Base-by-base conservation (phyloP, 2,113 vertebrate species). In the Platichthys flesus region DNA sequence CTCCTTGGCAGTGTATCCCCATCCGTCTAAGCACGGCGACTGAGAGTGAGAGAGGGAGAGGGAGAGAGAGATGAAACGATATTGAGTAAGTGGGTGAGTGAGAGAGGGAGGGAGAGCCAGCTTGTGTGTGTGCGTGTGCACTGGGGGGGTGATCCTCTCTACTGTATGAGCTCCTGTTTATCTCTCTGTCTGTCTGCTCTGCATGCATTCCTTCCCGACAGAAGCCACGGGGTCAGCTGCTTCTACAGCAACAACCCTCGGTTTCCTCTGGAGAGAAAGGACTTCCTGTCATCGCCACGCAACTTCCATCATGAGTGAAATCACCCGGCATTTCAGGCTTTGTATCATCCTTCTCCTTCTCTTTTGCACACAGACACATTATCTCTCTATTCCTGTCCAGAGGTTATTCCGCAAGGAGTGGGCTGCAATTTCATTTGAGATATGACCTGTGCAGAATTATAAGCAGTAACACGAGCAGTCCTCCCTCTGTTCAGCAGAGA, bases 1-100 rank as follows among this genome's bases (percentile, higher is more conserved):
- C 76, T 85, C 81, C 76, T 84, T 68, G 83, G 88, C 88, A 82
- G 88, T 82, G 88, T 90, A 83, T 93, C 90, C 83, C 82, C 81
- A 91, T 86, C 84, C 72, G 90, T 85, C 86, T 81, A 83, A 88
- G 88, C 84, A 31, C 88, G 77, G 83, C 78, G 55, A 84, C 83
- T 83, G 81, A 65, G 79, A 47, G 88, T 45, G 89, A 71, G 76
- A 24, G 77, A 47, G 83, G 47, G 81, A 89, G 87, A 87, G 84
- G 72, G 72, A 72, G 82, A 83, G 77, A 74, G 85, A 78, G 82
- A 40, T 40, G 40, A 42, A 13, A 42, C 10, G 40, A 42, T 42
- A 42, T 10, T 64, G 74, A 82, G 79, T 51, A 18, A 58, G 81
- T 75, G 76, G 16, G 75, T 55, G 81, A 47, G 71, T 28, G 67